Evolutionary conservation across 1,140 invertebrate species (phyloP).

Genomic region (Nephotettix cincticeps): DNA sequence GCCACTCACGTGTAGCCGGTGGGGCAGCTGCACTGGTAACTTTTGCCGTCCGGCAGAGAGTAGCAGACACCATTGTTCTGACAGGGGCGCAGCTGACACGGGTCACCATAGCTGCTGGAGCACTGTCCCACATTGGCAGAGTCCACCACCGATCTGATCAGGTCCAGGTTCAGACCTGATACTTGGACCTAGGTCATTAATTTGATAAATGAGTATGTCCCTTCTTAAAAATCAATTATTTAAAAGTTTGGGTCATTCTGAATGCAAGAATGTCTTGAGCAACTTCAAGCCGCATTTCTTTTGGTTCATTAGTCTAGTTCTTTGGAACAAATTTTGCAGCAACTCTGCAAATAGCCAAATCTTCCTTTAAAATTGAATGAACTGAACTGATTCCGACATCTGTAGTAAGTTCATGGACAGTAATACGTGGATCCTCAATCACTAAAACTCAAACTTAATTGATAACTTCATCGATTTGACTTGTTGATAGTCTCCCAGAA

Average conservation of each 20-base stretch:
- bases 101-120: slow-evolving; percentile 39
- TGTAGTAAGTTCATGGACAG: background rate
- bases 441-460: background rate
- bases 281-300: background rate
- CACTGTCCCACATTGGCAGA: slow-evolving; percentile 77
- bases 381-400: background rate
- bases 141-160: slow-evolving; percentile 65
- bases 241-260: too few relatives aligned
- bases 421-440: background rate
- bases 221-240: too few relatives aligned
- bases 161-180: slow-evolving; percentile 58
- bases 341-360: background rate
- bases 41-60: slow-evolving; percentile 44
- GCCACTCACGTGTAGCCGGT: slow-evolving; percentile 43
- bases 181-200: slow-evolving; percentile 65
- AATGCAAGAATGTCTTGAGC: background rate
- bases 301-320: background rate
- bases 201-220: too few relatives aligned
- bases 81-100: slow-evolving; percentile 57
- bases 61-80: slow-evolving; percentile 57
- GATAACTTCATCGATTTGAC: background rate
- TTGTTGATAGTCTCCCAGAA: background rate
- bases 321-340: slow-evolving; percentile 7
- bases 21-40: slow-evolving; percentile 57
- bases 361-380: background rate